Evolutionary conservation across 2,113 vertebrate genomes (phyloP).

Genomic region (Sinocyclocheilus grahami): DNA sequence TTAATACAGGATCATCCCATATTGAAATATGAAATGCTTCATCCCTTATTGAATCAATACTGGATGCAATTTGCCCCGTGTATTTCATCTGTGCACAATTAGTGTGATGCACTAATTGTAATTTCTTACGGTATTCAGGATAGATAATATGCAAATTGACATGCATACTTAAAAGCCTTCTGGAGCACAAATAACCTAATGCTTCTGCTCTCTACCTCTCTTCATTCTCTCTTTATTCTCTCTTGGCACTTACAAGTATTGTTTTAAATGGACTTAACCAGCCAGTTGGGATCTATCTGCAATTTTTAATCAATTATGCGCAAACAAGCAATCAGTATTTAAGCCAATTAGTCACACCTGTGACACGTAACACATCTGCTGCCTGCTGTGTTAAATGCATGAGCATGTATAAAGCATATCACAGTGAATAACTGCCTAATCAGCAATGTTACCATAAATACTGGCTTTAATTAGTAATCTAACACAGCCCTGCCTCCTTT

Average conservation of each 20-base stretch:
- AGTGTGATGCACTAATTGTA: not conserved
- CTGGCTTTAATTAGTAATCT: not conserved
- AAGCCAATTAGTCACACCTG: slow-evolving; percentile 31
- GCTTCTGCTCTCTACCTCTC: not conserved
- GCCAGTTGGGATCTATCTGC: slow-evolving; percentile 16
- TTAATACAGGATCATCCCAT: not conserved
- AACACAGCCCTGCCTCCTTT: not conserved
- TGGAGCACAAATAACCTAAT: not conserved
- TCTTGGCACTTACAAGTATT: not conserved
- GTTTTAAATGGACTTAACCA: slow-evolving; percentile 6
- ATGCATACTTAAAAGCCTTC: slow-evolving; percentile 4
- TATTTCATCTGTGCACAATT: not conserved
- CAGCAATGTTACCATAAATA: not conserved
- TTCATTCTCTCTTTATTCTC: slow-evolving; percentile 5
- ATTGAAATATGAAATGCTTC: not conserved
- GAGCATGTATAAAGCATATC: not conserved
- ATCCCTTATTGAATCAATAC: not conserved
- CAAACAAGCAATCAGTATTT: slow-evolving; percentile 30
- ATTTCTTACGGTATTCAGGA: slow-evolving; percentile 1
- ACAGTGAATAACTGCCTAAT: slow-evolving; percentile 1
- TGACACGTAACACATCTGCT: slow-evolving; percentile 7
- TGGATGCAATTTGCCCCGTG: not conserved
- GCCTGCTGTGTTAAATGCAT: slow-evolving; percentile 11
- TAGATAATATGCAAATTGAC: not conserved
- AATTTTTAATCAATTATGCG: slow-evolving; percentile 25